Percentiles rank a stretch among this genome's conserved stretches.
Conservation (phyloP, 1,140 invertebrate genomes). For the Medauroidea extradentata region DNA sequence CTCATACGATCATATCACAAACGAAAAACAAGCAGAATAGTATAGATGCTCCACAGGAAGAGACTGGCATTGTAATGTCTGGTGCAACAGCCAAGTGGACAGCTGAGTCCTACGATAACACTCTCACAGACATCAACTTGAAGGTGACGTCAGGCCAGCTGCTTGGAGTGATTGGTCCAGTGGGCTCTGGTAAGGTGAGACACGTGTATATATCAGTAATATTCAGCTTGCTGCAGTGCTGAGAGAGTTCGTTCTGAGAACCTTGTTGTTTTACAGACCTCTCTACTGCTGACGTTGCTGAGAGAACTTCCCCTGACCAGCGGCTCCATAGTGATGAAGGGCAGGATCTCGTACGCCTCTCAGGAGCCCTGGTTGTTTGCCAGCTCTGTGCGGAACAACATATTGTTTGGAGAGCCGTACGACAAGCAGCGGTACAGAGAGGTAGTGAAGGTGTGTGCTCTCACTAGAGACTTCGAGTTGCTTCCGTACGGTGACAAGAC, state of each 20-base stretch:
- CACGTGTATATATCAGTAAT: too few species aligned
- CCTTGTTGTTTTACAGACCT: constrained; percentile 47
- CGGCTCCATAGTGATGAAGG: constrained; percentile 55
- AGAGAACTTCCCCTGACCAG: constrained; percentile 54
- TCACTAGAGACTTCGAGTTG: constrained; percentile 69
- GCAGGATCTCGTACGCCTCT: constrained; percentile 62
- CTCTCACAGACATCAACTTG: constrained; percentile 35
- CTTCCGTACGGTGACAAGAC: constrained; percentile 78
- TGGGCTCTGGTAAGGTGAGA: constrained; percentile 46
- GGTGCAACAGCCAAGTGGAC: constrained; percentile 13
- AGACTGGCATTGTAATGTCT: neutral
- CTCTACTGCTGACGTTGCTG: constrained; percentile 56
- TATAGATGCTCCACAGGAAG: too few species aligned
- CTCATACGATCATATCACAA: neutral
- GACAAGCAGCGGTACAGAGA: constrained; percentile 57
- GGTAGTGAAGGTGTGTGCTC: constrained; percentile 55
- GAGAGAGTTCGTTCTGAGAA: too few species aligned
- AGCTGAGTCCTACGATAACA: constrained; percentile 9
- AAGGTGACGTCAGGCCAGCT: constrained; percentile 41
- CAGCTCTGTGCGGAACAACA: constrained; percentile 64
- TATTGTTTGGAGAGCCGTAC: constrained; percentile 65
- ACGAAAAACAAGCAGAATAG: neutral
- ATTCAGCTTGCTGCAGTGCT: too few species aligned
- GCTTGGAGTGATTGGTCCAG: constrained; percentile 47
- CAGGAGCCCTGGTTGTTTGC: constrained; percentile 75